Conservation (phyloP, 2,888 invertebrate species). For the Eugnorisma glareosa region DNA sequence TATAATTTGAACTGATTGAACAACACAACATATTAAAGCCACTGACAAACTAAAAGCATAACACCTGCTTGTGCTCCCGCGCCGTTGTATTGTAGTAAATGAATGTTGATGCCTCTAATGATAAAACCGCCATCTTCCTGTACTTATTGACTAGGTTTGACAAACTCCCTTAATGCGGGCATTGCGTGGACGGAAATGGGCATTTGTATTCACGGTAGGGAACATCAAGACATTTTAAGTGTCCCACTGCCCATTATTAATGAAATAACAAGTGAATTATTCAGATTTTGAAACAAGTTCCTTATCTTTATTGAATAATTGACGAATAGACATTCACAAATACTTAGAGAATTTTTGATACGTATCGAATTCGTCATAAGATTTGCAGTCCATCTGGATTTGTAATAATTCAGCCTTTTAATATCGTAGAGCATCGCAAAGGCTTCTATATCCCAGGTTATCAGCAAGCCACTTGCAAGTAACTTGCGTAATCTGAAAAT, state of each 20-base stretch:
- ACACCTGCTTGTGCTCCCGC: constrained; percentile 43
- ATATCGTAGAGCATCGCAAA: constrained; percentile 37
- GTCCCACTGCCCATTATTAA: constrained; percentile 82
- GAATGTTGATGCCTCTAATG: constrained; percentile 49
- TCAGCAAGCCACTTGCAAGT: constrained; percentile 45
- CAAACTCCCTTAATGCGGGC: constrained; percentile 86
- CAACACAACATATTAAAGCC: not conserved
- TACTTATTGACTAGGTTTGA: constrained; percentile 80
- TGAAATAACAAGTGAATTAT: constrained; percentile 83
- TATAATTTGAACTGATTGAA: not conserved
- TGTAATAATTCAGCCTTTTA: constrained; percentile 38
- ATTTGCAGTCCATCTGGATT: constrained; percentile 13
- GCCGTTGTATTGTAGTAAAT: constrained; percentile 35
- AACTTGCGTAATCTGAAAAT: constrained; percentile 59
- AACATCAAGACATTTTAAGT: constrained; percentile 84
- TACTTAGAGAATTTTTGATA: constrained; percentile 14
- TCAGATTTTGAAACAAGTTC: constrained; percentile 76
- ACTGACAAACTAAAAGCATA: constrained; percentile 16
- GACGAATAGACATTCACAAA: constrained; percentile 55
- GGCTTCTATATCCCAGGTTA: constrained; percentile 40
- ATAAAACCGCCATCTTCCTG: constrained; percentile 61
- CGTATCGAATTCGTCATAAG: constrained; percentile 16
- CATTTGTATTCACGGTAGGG: constrained; percentile 86
- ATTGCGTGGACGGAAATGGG: constrained; percentile 88
- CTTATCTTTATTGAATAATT: constrained; percentile 74